phyloP scores from a whole-genome alignment of 2,797 vertebrate genomes.

The Muscicapa comitata region DNA sequence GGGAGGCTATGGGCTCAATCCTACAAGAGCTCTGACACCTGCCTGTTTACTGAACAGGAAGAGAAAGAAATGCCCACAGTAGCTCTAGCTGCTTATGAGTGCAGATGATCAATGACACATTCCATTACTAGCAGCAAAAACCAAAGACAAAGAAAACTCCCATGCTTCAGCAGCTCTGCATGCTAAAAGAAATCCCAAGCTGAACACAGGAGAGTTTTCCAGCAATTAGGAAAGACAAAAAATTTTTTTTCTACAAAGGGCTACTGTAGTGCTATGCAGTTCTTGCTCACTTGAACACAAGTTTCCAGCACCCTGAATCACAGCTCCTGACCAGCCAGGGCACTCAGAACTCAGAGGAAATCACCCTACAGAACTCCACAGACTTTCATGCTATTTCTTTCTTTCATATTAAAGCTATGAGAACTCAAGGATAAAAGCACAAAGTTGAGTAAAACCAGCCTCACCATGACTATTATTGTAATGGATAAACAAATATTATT shows the following conservation, averaged over 20 bases:
- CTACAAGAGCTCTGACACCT: background rate
- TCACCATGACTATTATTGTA: background rate
- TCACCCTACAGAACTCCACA: background rate
- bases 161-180: background rate
- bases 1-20: background rate
- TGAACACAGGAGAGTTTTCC: background rate
- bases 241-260: background rate
- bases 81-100: background rate
- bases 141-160: background rate
- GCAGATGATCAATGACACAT: background rate
- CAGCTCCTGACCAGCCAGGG: background rate
- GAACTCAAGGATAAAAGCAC: background rate
- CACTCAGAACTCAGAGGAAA: background rate
- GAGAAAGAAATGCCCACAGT: background rate
- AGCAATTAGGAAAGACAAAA: background rate
- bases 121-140: background rate
- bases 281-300: background rate
- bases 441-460: background rate
- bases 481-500: background rate
- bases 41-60: background rate
- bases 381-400: background rate
- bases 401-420: background rate
- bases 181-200: background rate
- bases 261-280: background rate
- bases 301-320: background rate